Evolutionary conservation across 2,888 invertebrate species (phyloP).

Genomic region (Clunio marinus): DNA sequence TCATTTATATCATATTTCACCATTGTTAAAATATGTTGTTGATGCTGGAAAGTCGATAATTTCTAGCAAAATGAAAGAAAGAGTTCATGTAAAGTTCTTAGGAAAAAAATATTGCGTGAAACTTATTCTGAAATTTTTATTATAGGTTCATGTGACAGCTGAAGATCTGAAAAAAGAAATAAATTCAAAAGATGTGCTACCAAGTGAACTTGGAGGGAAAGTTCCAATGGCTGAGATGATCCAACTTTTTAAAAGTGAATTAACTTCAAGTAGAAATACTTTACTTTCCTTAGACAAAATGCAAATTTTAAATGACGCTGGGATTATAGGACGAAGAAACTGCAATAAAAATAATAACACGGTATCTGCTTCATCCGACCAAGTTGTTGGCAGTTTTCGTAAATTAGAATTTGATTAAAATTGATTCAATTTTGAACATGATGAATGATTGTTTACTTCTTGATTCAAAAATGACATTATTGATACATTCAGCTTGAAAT

Average conservation of each 20-base stretch:
- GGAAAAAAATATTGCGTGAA: no score
- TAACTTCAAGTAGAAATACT: constrained; percentile 57
- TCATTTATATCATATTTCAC: constrained; percentile 66
- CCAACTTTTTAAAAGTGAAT: constrained; percentile 60
- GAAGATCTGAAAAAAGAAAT: constrained; percentile 59
- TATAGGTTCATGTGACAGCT: constrained; percentile 57
- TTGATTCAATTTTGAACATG: no score
- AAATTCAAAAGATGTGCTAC: constrained; percentile 59
- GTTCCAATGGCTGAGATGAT: constrained; percentile 70
- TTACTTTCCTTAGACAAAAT: constrained; percentile 61
- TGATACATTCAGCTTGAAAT: no score
- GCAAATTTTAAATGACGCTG: constrained; percentile 61
- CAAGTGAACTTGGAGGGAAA: constrained; percentile 67
- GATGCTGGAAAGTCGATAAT: constrained; percentile 67
- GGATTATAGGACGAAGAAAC: constrained; percentile 52
- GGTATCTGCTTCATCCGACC: constrained; percentile 43
- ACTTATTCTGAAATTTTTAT: constrained; percentile 41
- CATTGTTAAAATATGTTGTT: constrained; percentile 68
- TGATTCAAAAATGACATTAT: no score
- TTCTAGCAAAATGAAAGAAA: constrained; percentile 66
- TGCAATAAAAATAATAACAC: constrained; percentile 48
- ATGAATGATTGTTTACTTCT: no score
- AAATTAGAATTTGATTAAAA: constrained; percentile 63
- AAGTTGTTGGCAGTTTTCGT: constrained; percentile 60
- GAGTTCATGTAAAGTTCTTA: constrained; percentile 61